Base-by-base conservation (phyloP, 1,140 invertebrate species). In the Microplitis mediator region DNA sequence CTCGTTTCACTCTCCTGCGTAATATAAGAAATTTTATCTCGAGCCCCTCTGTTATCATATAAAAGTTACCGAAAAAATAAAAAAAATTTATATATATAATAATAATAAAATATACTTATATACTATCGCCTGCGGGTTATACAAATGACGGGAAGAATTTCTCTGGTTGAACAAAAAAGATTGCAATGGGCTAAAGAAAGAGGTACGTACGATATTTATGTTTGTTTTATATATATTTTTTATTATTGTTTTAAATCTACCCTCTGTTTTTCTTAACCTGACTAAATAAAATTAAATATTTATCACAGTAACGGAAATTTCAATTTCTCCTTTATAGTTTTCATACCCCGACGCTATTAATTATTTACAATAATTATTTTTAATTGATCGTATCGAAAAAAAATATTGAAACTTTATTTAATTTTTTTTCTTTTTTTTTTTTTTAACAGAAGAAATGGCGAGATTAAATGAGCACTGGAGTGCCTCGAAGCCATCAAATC, bases 101-200 rank as follows among this genome's bases (percentile, higher is more conserved):
- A 14, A 8, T 66, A 70, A 62, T 51, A 64, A 36, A 67, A 69
- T 39, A 72, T 76, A 23, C 23, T 23, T 23, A 23, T 23, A 23
- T 23, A 23, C 23, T 23, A 23, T 23, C 23, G 23, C 74, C 39
- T 71, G 50, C 70, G n/a, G 54, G 71, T 72, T 78, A 69, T 54
- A 69, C 79, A 66, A 45, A 81, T 85, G 81, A 82, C 81, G 72
- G 80, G 84, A 83, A 88, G 84, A 77, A 85, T 88, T 58, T 91
- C 91, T 60, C 84, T 93, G 75, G 84, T 93, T 72, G 91, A 94
- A 84, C 90, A 91, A 82, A 94, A 94, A 82, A 91, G 90, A 83
- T 86, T 90, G 72, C 93, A 94, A 88, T 94, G 93, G 93, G 92
- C 92, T 67, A 89, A 87, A 81, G 93, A 94, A 87, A 89, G 89